Base-by-base conservation (phyloP, 2,888 invertebrate genomes). In the Rambutsinella grinnellia region DNA sequence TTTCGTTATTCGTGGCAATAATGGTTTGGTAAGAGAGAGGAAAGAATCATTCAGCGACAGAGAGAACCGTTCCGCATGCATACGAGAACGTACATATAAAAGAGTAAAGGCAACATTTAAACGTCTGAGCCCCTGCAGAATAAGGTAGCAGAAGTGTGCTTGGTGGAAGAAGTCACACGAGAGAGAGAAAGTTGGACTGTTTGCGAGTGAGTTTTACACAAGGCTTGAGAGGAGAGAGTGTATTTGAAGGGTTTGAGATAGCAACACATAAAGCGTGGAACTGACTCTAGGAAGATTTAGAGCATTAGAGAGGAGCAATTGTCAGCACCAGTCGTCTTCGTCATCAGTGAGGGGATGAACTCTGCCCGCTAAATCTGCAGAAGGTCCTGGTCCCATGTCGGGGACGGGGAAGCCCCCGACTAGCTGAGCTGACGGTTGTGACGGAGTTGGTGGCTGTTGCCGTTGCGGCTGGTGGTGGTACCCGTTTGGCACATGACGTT, bases 241-340 rank as follows among this genome's bases (percentile, higher is more conserved):
- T 44, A 54, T 36, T 47, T 58, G 54, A 46, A 61, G 62, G 51
- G 54, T 44, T 46, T 58, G 23, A 46, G 44, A 47, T 58, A 28
- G 54, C 51, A 36, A 26, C 15, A 62, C 49, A 44, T 54, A 53
- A 62, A 68, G 54, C 54, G 58, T 78, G 74, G 74, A 78, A 68
- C 68, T 63, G 78, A 78, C 74, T 70, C 69, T 49, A 69, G 74
- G 74, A 74, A 78, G 75, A 80, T 76, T 78, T 80, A 68, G 60
- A 77, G 53, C 46, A 62, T 81, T 76, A 80, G 65, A 71, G 49
- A 57, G 74, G 72, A 80, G 76, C 78, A 76, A 78, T 81, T 78
- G 82, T 82, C 82, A 82, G 81, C 82, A 80, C 80, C 81, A 80
- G 70, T 80, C 83, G 66, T 82, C 82, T 74, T 83, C 83, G 61